Evolutionary conservation across 2,113 vertebrate species (phyloP).

Genomic region (Dendropsophus ebraccatus): DNA sequence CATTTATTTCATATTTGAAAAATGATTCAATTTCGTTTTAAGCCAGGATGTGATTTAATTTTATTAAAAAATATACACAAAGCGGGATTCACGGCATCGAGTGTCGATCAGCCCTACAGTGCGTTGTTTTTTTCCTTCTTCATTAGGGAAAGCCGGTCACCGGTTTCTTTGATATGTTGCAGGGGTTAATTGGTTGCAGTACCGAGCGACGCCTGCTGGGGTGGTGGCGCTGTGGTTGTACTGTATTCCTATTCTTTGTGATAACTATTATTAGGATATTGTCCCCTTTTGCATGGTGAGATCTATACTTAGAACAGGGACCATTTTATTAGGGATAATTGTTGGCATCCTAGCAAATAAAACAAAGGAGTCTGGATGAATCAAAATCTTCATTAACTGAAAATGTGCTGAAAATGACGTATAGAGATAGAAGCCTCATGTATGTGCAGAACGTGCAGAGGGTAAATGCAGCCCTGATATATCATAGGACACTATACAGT

Average conservation of each 20-base stretch:
- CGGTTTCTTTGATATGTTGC: not conserved
- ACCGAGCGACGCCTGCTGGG: not conserved
- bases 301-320: not conserved
- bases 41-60: not conserved
- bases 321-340: not conserved
- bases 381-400: too few relatives aligned
- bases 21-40: conserved; percentile 16
- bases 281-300: not conserved
- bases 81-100: not conserved
- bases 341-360: not conserved
- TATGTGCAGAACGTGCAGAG: too few relatives aligned
- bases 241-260: not conserved
- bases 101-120: not conserved
- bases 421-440: too few relatives aligned
- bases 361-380: too few relatives aligned
- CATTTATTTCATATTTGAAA: conserved; percentile 16
- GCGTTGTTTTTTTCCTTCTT: not conserved
- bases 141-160: too few relatives aligned
- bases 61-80: not conserved
- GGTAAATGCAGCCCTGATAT: too few relatives aligned
- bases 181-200: not conserved
- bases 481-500: too few relatives aligned
- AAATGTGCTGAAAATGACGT: too few relatives aligned
- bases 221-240: conserved; percentile 6
- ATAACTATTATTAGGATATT: not conserved